Conservation (phyloP, 2,888 invertebrate genomes). For the Agrenia bidenticulata region DNA sequence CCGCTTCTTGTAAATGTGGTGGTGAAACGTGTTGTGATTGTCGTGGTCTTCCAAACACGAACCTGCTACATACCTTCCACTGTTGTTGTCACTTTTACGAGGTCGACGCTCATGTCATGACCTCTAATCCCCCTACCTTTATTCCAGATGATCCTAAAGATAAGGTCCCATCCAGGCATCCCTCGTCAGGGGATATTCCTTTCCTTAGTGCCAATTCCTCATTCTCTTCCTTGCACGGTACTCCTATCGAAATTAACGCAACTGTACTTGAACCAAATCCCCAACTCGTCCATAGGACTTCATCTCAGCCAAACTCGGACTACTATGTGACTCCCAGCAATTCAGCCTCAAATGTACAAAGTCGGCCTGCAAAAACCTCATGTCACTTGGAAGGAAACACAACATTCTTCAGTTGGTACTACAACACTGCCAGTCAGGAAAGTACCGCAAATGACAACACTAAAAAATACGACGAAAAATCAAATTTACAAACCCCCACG, state of each 20-base stretch:
- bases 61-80: constrained; percentile 11
- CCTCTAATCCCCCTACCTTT: neutral
- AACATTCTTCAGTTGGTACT: too few relatives aligned
- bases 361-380: neutral
- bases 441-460: too few relatives aligned
- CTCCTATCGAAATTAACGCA: neutral
- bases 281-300: neutral
- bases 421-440: too few relatives aligned
- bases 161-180: neutral
- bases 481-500: neutral
- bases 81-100: neutral
- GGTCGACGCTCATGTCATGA: neutral
- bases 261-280: constrained; percentile 3
- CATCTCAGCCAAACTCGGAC: neutral
- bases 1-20: constrained; percentile 8
- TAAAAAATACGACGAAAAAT: neutral
- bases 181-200: neutral
- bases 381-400: neutral
- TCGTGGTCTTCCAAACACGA: constrained; percentile 7
- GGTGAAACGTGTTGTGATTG: neutral
- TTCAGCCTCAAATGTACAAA: neutral
- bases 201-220: neutral
- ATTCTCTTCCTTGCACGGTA: neutral
- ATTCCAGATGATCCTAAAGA: constrained; percentile 5
- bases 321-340: constrained; percentile 8